Evolutionary conservation across 2,113 vertebrate genomes (phyloP), one percentile per base, ranked within the genome.

Genomic region (Phalacrocorax carbo): DNA sequence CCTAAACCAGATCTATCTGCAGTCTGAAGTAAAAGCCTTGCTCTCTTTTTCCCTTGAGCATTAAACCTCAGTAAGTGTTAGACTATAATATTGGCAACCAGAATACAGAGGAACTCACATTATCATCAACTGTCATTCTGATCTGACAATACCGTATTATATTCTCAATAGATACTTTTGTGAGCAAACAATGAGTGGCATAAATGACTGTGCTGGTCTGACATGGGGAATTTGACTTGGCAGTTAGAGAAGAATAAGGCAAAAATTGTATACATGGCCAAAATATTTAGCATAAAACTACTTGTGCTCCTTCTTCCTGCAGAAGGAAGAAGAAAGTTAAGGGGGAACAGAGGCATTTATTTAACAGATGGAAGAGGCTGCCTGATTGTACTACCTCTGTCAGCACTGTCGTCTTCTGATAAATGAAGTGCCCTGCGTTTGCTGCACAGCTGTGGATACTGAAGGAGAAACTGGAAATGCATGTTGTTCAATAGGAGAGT

Each of bases 151-250:
- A 38, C 90, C 1, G 2, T 66, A 88, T 92, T 92, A 60, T 81
- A 82, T 75, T 91, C 79, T 92, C 90, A 89, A 72, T 65, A 80
- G 73, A 83, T 81, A 73, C 62, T 94, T 96, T 49, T 96, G 88
- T 89, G 86, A 93, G 94, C 91, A 96, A 96, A 97, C 93, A 92
- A 69, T 89, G 88, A 97, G 73, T 93, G 92, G 79, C 88, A 93
- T 79, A 92, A 96, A 95, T 91, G 83, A 91, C 73, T 88, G 27
- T 77, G 68, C 92, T 84, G 82, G 79, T 86, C 96, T 96, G 90
- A 94, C 75, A 48, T 38, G 49, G 54, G 27, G 25, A 86, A 91
- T 93, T 95, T 75, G 85, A 82, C 60, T 95, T 95, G 90, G 87
- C 93, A 93, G 34, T 77, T 58, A 68, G 62, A 92, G 52, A 90